These are phyloP conservation scores for Ciconia boyciana DNA, from an alignment of 2,113 vertebrate species.

Conservation along the genomic window DNA sequence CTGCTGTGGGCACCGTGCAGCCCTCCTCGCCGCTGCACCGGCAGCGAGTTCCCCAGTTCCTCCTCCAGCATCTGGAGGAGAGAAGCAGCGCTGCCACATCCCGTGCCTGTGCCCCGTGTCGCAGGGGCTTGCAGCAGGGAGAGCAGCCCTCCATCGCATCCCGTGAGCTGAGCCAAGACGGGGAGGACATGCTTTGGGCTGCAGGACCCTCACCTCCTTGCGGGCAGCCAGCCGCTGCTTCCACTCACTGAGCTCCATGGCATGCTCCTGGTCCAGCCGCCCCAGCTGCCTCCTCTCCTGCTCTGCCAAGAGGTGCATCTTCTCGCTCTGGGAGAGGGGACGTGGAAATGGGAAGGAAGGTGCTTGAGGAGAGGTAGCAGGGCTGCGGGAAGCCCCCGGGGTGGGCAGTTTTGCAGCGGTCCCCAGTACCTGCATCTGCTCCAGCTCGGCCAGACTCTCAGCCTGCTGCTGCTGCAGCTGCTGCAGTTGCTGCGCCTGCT, in stretches of 20 bases:
- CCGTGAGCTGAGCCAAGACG: rapidly evolving
- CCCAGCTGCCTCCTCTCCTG: conserved; percentile 69
- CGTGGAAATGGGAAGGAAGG: neutral
- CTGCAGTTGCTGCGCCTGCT: conserved; percentile 43
- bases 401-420: neutral
- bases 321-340: conserved; percentile 58
- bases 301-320: conserved; percentile 61
- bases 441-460: conserved; percentile 57
- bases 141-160: neutral
- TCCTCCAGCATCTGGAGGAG: conserved; percentile 65
- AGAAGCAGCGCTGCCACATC: rapidly evolving
- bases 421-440: conserved; percentile 64
- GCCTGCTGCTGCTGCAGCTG: conserved; percentile 65
- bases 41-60: conserved; percentile 51
- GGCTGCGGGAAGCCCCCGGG: neutral
- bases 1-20: neutral
- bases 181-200: neutral
- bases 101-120: rapidly evolving
- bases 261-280: conserved; percentile 68
- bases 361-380: neutral
- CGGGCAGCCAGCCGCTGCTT: conserved; percentile 56
- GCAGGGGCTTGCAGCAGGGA: rapidly evolving
- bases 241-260: conserved; percentile 71
- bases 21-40: neutral
- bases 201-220: conserved; percentile 53